A percentile compares a stretch with the other conserved stretches of the same genome.
Evolutionary conservation across 2,888 invertebrate species (phyloP).

Genomic region (Andricus curvator): DNA sequence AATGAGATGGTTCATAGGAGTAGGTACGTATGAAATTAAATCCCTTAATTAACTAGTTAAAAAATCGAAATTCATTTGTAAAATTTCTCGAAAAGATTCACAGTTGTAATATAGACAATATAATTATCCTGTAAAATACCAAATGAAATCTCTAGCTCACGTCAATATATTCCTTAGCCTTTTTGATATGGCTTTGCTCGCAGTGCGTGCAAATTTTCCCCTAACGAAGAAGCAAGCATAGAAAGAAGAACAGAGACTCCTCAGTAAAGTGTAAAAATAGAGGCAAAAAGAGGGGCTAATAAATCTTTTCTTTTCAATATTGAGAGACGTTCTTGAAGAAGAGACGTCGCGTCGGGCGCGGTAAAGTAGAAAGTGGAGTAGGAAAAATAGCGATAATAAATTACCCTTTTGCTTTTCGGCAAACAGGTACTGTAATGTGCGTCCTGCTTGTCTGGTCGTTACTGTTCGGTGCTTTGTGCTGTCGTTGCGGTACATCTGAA

Average conservation of each 20-base stretch:
- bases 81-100: no score
- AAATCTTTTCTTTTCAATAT: constrained; percentile 32
- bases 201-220: neutral
- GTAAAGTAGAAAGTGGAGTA: constrained; percentile 28
- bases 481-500: constrained; percentile 69
- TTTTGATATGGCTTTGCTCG: no score
- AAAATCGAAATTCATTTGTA: neutral
- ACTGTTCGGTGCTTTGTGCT: constrained; percentile 69
- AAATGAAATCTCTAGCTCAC: neutral
- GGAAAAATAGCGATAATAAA: constrained; percentile 28
- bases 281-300: neutral
- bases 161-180: no score
- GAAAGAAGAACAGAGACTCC: neutral
- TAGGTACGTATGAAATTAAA: constrained; percentile 79
- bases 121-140: no score
- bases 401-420: constrained; percentile 34
- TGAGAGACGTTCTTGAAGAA: constrained; percentile 10
- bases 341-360: neutral
- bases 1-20: constrained; percentile 83
- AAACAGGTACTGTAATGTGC: constrained; percentile 65
- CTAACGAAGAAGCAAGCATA: neutral
- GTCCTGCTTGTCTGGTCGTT: constrained; percentile 69
- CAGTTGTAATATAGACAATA: no score
- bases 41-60: neutral
- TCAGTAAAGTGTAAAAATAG: constrained; percentile 14